Base-by-base conservation (phyloP, 1,140 invertebrate species). In the Aleiodes sp. region DNA sequence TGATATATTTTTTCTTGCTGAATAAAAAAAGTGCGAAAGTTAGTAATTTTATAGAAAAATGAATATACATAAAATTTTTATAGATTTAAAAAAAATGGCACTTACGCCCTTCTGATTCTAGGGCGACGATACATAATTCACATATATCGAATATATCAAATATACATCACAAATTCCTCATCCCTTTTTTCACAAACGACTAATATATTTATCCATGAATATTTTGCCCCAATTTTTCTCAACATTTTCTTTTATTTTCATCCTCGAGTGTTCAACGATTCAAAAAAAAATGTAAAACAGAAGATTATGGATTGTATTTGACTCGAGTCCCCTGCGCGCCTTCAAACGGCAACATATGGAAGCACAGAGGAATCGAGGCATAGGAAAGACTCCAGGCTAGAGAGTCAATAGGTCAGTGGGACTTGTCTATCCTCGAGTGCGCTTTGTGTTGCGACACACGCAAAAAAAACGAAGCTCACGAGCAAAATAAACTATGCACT, bases 351-450 rank as follows among this genome's bases (percentile, higher is more conserved):
- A 76, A 75, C 73, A 77, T 75, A 74, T 24, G 46, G 21, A 52
- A 52, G 16, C 46, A 52, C 7, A n/a, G 12, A 16, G 21, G 75
- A 75, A 76, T 74, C 72, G 10, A 8, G 24, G 9, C 14, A 12
- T 35, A 39, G 68, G 68, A 43, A 65, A 66, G 73, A 79, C 75
- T n/a, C n/a, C 74, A 75, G 78, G 78, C 75, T 78, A 79, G 70
- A 77, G 80, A 85, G 83, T 84, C 82, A 83, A 83, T 86, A 84
- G 84, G 84, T 86, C 83, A 86, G 82, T 83, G 76, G 83, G 83
- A 76, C 82, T 84, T 75, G 77, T 84, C 80, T 80, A 81, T 77
- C 67, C 39, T 2, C 39, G 12, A 12, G 46, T 24, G 26, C 4
- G 26, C 43, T 33, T 59, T 35, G n/a, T n/a, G n/a, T 56, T 37